A percentile compares a stretch with the other conserved stretches of the same genome.
Conservation (phyloP, 2,113 vertebrate species). For the Catagonus wagneri region DNA sequence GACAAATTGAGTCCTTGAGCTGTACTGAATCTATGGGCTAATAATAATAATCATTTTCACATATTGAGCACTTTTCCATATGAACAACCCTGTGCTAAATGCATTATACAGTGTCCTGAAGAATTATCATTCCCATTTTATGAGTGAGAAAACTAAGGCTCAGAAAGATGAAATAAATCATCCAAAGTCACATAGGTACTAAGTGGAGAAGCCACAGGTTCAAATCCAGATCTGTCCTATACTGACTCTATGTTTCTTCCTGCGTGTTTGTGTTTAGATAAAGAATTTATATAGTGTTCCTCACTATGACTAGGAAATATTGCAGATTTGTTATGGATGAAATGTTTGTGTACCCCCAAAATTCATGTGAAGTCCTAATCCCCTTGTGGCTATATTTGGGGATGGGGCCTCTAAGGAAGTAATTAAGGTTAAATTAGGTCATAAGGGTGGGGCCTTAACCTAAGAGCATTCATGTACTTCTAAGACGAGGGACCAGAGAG, state of each 20-base stretch:
- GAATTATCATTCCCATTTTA: background rate
- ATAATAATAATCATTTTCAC: background rate
- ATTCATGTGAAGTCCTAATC: background rate
- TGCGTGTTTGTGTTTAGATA: background rate
- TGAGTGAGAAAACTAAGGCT: background rate
- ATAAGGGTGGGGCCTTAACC: background rate
- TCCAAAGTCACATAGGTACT: background rate
- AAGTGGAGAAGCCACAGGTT: background rate
- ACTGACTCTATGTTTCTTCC: background rate
- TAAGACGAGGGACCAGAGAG: background rate
- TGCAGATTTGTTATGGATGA: background rate
- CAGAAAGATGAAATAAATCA: constrained; percentile 5
- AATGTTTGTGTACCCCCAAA: background rate
- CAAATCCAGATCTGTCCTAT: background rate
- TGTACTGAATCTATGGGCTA: background rate
- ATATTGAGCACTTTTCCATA: background rate
- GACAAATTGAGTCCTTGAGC: background rate
- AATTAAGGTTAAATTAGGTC: background rate
- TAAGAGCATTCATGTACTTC: background rate
- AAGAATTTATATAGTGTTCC: background rate
- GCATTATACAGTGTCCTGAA: background rate
- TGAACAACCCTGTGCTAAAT: background rate
- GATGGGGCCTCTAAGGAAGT: background rate
- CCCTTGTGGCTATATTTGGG: background rate
- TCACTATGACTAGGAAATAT: background rate